Evolutionary conservation across 1,140 invertebrate species (phyloP).

Genomic region (Drosophila kepulauana): DNA sequence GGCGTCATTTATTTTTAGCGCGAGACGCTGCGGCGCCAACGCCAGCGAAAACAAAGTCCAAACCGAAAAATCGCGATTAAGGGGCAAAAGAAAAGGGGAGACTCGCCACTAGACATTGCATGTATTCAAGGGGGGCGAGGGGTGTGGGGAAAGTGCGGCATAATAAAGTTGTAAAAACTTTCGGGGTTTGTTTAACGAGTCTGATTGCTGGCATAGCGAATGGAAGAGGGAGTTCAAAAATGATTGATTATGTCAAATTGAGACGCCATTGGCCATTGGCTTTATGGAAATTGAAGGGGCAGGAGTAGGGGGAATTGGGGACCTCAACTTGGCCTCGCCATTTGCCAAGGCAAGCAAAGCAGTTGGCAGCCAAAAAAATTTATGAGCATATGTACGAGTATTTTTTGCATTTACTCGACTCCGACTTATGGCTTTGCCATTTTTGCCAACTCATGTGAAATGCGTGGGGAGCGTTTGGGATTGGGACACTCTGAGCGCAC

Average conservation of each 20-base stretch:
- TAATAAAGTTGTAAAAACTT: constrained; percentile 74
- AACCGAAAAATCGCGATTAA: constrained; percentile 49
- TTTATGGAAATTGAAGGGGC: background rate
- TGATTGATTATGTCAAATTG: constrained; percentile 72
- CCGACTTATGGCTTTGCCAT: constrained; percentile 28
- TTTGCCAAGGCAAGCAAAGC: constrained; percentile 49
- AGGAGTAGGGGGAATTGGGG: background rate
- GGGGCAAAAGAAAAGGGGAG: constrained; percentile 7
- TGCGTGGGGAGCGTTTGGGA: constrained; percentile 18
- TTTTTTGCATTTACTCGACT: constrained; percentile 13
- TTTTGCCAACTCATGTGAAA: constrained; percentile 50
- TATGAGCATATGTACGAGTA: constrained; percentile 1
- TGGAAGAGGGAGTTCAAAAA: constrained; percentile 34
- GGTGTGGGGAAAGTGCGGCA: constrained; percentile 12
- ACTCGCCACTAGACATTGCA: background rate
- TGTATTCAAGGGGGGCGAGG: background rate
- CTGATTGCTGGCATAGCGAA: constrained; percentile 10
- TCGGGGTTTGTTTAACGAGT: constrained; percentile 63
- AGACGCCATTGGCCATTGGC: constrained; percentile 55
- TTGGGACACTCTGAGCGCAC: background rate
- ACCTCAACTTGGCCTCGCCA: constrained; percentile 27
- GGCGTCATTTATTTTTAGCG: constrained; percentile 71
- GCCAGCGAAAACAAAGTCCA: constrained; percentile 45
- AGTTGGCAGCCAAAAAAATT: constrained; percentile 28
- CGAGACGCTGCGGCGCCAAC: constrained; percentile 72